phyloP scores from a whole-genome alignment of 2,113 vertebrate genomes.

The Neotoma lepida region DNA sequence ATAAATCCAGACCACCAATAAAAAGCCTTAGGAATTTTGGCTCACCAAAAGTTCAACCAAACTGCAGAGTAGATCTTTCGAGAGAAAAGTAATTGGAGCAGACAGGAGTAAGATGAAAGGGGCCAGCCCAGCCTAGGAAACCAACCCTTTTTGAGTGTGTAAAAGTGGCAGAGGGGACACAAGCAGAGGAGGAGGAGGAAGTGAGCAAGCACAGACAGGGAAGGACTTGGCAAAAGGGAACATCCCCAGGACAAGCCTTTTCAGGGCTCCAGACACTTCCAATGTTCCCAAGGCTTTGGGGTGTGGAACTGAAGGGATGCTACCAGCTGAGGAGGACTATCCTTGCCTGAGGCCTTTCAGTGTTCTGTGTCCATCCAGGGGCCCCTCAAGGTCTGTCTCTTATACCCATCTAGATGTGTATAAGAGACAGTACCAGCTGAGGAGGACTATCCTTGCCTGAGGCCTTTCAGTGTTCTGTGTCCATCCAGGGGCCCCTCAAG shows the following conservation, averaged over 20 bases:
- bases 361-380: neutral
- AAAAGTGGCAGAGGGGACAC: neutral
- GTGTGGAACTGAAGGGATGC: neutral
- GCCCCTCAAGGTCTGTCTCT: neutral
- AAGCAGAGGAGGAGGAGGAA: neutral
- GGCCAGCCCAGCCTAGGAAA: neutral
- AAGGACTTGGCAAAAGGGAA: slow-evolving; percentile 8
- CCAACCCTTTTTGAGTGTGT: neutral
- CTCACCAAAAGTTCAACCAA: neutral
- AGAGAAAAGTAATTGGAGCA: neutral
- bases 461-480: neutral
- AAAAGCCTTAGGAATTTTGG: neutral
- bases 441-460: neutral
- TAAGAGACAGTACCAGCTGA: neutral
- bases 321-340: neutral
- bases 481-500: neutral
- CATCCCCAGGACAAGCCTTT: neutral
- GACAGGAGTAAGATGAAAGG: neutral
- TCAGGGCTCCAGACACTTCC: neutral
- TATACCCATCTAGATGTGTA: no score
- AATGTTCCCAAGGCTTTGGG: neutral
- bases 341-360: neutral
- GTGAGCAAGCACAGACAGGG: neutral
- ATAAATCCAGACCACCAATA: neutral
- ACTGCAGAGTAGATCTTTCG: neutral